Evolutionary conservation across 2,888 invertebrate genomes (phyloP).

Genomic region (Cataglyphis altisquamis): DNA sequence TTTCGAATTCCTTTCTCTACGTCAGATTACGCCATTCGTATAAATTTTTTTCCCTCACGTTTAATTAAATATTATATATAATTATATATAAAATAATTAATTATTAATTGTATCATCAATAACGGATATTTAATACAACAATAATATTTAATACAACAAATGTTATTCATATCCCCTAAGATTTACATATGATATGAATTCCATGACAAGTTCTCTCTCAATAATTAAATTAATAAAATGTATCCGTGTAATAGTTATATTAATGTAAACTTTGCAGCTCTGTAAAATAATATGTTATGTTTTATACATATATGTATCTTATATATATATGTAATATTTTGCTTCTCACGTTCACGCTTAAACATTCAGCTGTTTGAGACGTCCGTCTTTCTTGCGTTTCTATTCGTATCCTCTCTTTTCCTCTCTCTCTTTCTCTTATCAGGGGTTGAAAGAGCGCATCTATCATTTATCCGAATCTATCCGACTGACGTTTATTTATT

Average conservation of each 20-base stretch:
- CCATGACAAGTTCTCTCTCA: neutral
- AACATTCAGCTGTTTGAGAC: neutral
- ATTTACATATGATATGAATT: neutral
- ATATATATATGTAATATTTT: neutral
- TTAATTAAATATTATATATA: neutral
- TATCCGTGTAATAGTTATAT: neutral
- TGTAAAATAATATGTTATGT: neutral
- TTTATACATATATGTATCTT: neutral
- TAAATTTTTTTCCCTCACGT: too few relatives aligned
- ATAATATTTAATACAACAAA: neutral
- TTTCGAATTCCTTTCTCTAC: conserved; percentile 12
- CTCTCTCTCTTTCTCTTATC: conserved; percentile 13
- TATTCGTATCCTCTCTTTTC: neutral
- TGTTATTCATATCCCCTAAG: neutral
- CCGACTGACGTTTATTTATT: conserved; percentile 45
- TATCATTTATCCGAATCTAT: conserved; percentile 43
- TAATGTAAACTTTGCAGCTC: conserved; percentile 10
- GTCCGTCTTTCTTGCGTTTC: neutral
- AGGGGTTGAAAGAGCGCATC: neutral
- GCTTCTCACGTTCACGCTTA: neutral
- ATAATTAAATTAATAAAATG: neutral
- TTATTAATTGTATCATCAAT: neutral
- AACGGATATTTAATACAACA: neutral
- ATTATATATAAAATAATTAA: conserved; percentile 5
- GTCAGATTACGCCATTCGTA: neutral